A percentile compares a stretch with the other conserved stretches of the same genome.
Evolutionary conservation across 2,888 invertebrate species (phyloP).

Genomic region (Lycia hirtaria): DNA sequence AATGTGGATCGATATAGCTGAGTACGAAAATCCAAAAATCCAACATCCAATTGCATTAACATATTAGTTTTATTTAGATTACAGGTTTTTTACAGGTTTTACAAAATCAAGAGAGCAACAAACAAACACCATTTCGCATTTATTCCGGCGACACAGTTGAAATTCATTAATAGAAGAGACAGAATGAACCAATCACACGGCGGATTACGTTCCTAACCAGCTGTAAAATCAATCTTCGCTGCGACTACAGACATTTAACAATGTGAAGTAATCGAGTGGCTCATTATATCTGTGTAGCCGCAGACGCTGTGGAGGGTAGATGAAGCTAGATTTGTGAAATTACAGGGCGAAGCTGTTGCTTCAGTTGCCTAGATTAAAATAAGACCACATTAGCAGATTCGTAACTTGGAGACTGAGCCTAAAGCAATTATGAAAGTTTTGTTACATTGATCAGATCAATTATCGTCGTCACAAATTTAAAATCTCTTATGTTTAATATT

Average conservation of each 20-base stretch:
- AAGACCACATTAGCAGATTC: background rate
- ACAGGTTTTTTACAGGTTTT: no score
- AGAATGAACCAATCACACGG: conserved; percentile 25
- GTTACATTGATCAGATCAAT: no score
- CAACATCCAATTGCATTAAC: no score
- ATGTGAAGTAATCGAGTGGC: conserved; percentile 21
- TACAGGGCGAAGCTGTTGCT: background rate
- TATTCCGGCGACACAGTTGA: background rate
- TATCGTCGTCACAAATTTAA: no score
- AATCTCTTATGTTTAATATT: no score
- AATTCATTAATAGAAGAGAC: conserved; percentile 10
- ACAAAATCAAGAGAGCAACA: background rate
- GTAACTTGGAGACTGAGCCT: background rate
- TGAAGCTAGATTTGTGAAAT: background rate
- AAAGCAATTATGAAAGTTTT: no score
- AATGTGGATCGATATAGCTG: no score
- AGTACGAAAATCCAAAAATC: no score
- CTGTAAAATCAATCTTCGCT: conserved; percentile 26
- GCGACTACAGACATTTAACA: conserved; percentile 18
- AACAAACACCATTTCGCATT: background rate
- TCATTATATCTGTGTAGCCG: conserved; percentile 22
- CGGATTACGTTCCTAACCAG: conserved; percentile 22
- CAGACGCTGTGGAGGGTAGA: conserved; percentile 4
- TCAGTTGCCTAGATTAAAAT: background rate
- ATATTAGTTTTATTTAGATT: no score